Base-by-base conservation (phyloP, 92 coral and sea anemone species). In the Pocillopora grandis region DNA sequence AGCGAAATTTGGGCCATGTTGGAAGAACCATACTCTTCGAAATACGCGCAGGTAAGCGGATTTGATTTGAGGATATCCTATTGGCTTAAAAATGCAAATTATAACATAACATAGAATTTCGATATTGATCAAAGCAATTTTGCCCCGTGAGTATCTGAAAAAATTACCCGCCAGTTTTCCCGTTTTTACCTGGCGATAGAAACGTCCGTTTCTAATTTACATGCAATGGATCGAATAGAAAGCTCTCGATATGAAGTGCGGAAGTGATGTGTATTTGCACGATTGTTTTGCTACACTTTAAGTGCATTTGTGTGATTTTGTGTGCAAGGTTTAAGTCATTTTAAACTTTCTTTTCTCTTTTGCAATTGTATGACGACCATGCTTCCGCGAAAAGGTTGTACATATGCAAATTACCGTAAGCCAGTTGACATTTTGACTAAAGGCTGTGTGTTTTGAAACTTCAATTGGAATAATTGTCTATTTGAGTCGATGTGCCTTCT, bases 1-100 rank as follows among this genome's bases (percentile, higher is more conserved):
- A 80, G 77, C 37, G 88, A 84, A 58, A 84, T 92, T 12, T 97
- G 99, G 99, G 98, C 96, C 0, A 84, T 94, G 90, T 52, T 97
- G 72, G 99, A 97, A 64, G 91, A 92, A 76, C 99, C 99, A 2
- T 94, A 97, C 55, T 97, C 99, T 9, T 97, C 99, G 12, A 97
- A 97, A 58, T 92, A 92, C 71, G 99, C 99, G 0, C 99, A 97
- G 98, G 99, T 97, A 89, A 65, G 93, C 35, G 7, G 31, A 2
- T 19, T 23, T 3, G 52, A 42, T 62, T 8, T 10, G 13, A 42
- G 12, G 55, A 3, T 16, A 70, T 35, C 42, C 20, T 21, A 58
- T 61, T 33, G 78, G 5, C 72, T 23, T 64, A 23, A 52, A 64
- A 58, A 55, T 56, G 64, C 78, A 71, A 70, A 81, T 81, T 70